Conservation (phyloP, 2,113 vertebrate genomes). For the Oncorhynchus kisutch region DNA sequence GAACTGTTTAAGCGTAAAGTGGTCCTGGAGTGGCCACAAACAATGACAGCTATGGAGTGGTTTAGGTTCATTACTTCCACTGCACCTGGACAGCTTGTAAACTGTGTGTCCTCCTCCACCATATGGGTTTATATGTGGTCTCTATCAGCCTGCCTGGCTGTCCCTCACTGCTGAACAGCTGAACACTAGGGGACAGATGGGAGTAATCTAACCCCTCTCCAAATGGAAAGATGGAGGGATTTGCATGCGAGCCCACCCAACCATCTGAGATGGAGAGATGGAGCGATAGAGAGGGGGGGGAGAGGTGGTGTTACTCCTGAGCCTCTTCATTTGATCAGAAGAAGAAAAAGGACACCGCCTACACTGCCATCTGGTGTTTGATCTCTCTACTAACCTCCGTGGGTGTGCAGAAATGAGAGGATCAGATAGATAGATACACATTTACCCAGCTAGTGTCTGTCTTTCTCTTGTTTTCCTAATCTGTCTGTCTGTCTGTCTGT, state of each 20-base stretch:
- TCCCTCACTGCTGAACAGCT: too few relatives aligned
- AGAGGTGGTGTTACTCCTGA: not conserved
- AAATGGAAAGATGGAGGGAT: slow-evolving; percentile 2
- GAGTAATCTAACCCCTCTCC: slow-evolving; percentile 3
- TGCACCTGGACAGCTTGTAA: not conserved
- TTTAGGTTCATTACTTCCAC: not conserved
- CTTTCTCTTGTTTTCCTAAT: too few relatives aligned
- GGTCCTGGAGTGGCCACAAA: too few relatives aligned
- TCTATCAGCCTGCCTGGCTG: not conserved
- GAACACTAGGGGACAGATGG: slow-evolving; percentile 27
- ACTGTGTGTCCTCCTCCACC: too few relatives aligned
- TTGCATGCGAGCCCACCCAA: slow-evolving; percentile 1
- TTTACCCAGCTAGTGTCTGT: not conserved
- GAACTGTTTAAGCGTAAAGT: too few relatives aligned
- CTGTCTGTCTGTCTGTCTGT: too few relatives aligned
- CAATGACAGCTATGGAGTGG: not conserved
- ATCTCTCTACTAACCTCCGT: not conserved
- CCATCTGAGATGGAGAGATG: not conserved
- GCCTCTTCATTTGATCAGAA: not conserved
- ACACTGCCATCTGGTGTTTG: slow-evolving; percentile 56
- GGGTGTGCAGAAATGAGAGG: too few relatives aligned
- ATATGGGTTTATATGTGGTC: too few relatives aligned
- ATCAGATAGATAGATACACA: not conserved
- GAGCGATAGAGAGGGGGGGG: not conserved
- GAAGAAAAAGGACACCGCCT: slow-evolving; percentile 6